Conservation (phyloP, 2,797 vertebrate species). For the Chelonia mydas region DNA sequence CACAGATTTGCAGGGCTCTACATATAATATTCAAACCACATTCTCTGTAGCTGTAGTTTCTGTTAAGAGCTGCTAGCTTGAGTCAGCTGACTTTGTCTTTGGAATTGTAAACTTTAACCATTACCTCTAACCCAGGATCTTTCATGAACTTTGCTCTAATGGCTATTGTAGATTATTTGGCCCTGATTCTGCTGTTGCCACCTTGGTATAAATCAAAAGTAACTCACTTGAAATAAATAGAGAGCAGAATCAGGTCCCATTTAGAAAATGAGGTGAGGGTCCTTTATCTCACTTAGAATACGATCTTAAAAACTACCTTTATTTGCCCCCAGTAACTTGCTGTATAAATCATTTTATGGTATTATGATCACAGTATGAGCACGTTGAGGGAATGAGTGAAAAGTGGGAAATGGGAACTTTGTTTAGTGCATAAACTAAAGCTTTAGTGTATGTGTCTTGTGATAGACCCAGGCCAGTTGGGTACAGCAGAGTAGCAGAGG, state of each 20-base stretch:
- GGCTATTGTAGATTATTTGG: background rate
- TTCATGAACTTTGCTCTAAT: background rate
- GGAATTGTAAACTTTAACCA: background rate
- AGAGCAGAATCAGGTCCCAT: background rate
- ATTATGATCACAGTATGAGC: too few species aligned
- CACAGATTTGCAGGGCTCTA: too few species aligned
- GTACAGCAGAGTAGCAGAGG: too few species aligned
- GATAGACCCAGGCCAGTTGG: too few species aligned
- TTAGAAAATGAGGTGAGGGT: background rate
- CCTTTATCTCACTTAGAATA: background rate
- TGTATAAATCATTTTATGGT: background rate
- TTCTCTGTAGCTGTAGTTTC: background rate
- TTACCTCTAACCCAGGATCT: background rate
- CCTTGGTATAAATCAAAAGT: background rate
- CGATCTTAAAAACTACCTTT: background rate
- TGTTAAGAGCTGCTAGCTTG: background rate
- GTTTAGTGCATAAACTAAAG: too few species aligned
- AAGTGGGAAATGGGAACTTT: too few species aligned
- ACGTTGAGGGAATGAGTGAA: too few species aligned
- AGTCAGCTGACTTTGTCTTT: background rate
- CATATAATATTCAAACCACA: fast-evolving
- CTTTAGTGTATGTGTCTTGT: too few species aligned
- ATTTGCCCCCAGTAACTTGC: background rate
- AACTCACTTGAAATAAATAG: background rate
- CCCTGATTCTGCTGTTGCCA: background rate